Conservation (phyloP, 2,888 invertebrate genomes). For the Sabatieria punctata region DNA sequence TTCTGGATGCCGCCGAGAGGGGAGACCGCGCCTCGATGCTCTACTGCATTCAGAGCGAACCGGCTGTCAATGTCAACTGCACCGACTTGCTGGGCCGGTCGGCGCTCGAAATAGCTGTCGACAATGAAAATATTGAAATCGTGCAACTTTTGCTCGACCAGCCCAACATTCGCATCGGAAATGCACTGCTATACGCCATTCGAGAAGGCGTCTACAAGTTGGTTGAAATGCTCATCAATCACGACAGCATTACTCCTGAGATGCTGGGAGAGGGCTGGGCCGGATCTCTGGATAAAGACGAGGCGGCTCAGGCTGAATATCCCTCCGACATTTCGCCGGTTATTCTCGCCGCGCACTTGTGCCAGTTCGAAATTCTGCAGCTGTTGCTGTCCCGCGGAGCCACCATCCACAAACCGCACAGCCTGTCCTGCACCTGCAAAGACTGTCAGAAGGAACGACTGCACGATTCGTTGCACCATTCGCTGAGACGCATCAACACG, state of each 20-base stretch:
- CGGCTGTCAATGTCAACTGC: constrained; percentile 40
- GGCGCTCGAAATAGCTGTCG: constrained; percentile 41
- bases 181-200: constrained; percentile 41
- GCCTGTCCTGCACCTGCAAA: constrained; percentile 36
- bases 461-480: background rate
- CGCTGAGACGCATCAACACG: constrained; percentile 26
- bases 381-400: constrained; percentile 35
- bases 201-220: constrained; percentile 40
- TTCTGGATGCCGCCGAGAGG: constrained; percentile 40
- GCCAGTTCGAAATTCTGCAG: constrained; percentile 43
- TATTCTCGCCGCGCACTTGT: constrained; percentile 39
- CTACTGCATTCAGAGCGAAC: constrained; percentile 12
- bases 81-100: constrained; percentile 41
- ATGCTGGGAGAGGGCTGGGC: constrained; percentile 42
- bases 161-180: constrained; percentile 37
- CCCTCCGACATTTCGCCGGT: constrained; percentile 38
- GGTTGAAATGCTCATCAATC: constrained; percentile 42
- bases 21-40: constrained; percentile 40
- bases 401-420: constrained; percentile 31
- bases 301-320: constrained; percentile 40
- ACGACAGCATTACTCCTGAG: constrained; percentile 34
- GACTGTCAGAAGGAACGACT: constrained; percentile 33
- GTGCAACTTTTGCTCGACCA: constrained; percentile 41
- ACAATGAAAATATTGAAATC: constrained; percentile 42
- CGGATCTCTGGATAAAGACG: constrained; percentile 28